Conservation (phyloP, 2,888 invertebrate species). For the Drosophila crucigera region DNA sequence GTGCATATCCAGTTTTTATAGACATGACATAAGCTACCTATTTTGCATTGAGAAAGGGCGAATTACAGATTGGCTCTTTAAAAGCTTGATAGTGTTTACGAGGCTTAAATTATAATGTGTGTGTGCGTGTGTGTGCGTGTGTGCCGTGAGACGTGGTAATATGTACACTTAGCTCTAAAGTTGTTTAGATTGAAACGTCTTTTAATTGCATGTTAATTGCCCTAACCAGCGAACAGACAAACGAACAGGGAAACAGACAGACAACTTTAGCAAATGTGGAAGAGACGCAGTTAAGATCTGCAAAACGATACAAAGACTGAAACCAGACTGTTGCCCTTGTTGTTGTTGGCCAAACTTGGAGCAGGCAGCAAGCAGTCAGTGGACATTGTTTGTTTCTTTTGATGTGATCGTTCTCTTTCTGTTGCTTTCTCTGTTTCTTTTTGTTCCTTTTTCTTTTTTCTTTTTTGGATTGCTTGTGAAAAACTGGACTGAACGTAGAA, state of each 20-base stretch:
- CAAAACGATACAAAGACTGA: conserved; percentile 49
- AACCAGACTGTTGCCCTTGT: conserved; percentile 1
- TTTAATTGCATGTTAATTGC: conserved; percentile 82
- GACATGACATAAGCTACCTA: conserved; percentile 28
- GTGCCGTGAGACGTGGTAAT: conserved; percentile 60
- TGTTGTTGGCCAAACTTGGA: conserved; percentile 49
- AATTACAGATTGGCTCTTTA: conserved; percentile 44
- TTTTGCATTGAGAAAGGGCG: conserved; percentile 47
- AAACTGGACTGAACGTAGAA: conserved; percentile 42
- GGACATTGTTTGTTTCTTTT: conserved; percentile 59
- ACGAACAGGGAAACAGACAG: conserved; percentile 17
- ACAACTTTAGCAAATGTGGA: conserved; percentile 34
- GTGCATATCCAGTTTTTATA: conserved; percentile 18
- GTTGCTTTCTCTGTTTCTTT: conserved; percentile 22
- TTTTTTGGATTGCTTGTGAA: conserved; percentile 15
- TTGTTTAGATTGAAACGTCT: conserved; percentile 77
- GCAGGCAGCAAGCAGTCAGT: conserved; percentile 40
- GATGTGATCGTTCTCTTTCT: conserved; percentile 23
- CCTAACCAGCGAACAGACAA: conserved; percentile 48
- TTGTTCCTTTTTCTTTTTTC: background rate
- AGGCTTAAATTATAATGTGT: conserved; percentile 42
- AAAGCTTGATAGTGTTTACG: conserved; percentile 55
- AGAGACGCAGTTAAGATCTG: conserved; percentile 58
- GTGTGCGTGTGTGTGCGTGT: conserved; percentile 12
- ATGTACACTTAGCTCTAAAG: conserved; percentile 55